Conservation (phyloP, 2,797 vertebrate genomes). For the Pantherophis vulpinus region DNA sequence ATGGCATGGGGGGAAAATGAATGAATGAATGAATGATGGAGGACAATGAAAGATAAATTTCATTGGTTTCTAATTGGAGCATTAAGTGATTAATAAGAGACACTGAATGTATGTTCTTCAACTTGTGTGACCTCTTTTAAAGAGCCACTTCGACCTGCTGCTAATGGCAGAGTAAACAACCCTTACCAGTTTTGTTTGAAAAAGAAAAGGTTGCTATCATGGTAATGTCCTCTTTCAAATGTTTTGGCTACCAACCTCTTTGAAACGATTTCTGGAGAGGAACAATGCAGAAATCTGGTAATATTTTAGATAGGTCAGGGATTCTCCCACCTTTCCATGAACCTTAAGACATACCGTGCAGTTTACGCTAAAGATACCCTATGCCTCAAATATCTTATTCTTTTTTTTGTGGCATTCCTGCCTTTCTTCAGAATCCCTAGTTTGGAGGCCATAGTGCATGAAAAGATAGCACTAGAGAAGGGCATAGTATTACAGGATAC, state of each 20-base stretch:
- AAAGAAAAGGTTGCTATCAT: background rate
- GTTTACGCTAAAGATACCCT: background rate
- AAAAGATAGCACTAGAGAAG: background rate
- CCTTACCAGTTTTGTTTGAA: background rate
- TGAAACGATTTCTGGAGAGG: background rate
- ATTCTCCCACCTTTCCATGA: background rate
- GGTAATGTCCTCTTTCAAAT: background rate
- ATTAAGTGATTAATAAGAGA: background rate
- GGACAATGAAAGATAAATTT: background rate
- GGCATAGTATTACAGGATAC: background rate
- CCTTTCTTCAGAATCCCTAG: background rate
- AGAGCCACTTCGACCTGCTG: background rate
- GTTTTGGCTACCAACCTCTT: background rate
- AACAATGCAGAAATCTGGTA: background rate
- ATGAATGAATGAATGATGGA: background rate
- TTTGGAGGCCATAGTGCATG: background rate
- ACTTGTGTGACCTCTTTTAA: background rate
- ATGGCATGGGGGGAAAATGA: background rate
- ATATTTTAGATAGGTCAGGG: background rate
- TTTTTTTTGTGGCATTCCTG: background rate
- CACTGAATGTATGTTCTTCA: background rate
- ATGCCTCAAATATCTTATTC: background rate
- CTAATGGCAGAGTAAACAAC: background rate
- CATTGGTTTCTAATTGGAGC: background rate
- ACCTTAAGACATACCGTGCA: background rate